Base-by-base conservation (phyloP, 2,797 vertebrate species). In the Percopsis omiscomaycus region DNA sequence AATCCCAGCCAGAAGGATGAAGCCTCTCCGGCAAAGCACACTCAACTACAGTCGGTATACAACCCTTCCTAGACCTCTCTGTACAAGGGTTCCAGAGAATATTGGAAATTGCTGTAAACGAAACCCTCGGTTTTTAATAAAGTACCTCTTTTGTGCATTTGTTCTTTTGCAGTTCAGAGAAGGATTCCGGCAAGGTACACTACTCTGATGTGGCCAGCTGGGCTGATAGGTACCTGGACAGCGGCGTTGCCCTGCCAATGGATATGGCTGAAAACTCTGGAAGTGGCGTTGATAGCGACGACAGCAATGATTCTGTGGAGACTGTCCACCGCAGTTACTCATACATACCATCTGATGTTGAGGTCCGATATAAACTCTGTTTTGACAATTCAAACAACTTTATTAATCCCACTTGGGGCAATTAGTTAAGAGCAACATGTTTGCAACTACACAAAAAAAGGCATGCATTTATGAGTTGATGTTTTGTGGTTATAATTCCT, bases 141-240 rank as follows among this genome's bases (percentile, higher is more conserved):
- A 52, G 50, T 28, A 15, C 14, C 13, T n/a, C 2, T 4, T 4
- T 50, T 10, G 16, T 42, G 3, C 68, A 30, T 8, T 4, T 5
- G 0, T 70, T 60, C 13, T 53, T 60, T 58, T 73, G 59, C 78
- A 89, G 90, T 32, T 58, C 61, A 0, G 86, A 88, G 48, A 79
- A 67, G 3, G 78, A 83, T 16, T 42, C 82, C 16, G 70, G 58
- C 52, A 74, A 80, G 60, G 56, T 10, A 0, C 55, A 50, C 10
- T 82, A 77, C 77, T 86, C 84, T 37, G 78, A 89, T 10, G 85
- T 93, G 62, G 80, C 88, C 62, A 75, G 30, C 66, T 89, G 90
- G 90, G 92, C 91, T 1, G 79, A 92, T 16, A 87, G 73, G 69
- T 92, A 91, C 84, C 77, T 85, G 81, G 93, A 93, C 87, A 94